These are phyloP conservation scores for Chymomyza procnemis DNA, from an alignment of 2,888 invertebrate genomes.

Conservation along the genomic window DNA sequence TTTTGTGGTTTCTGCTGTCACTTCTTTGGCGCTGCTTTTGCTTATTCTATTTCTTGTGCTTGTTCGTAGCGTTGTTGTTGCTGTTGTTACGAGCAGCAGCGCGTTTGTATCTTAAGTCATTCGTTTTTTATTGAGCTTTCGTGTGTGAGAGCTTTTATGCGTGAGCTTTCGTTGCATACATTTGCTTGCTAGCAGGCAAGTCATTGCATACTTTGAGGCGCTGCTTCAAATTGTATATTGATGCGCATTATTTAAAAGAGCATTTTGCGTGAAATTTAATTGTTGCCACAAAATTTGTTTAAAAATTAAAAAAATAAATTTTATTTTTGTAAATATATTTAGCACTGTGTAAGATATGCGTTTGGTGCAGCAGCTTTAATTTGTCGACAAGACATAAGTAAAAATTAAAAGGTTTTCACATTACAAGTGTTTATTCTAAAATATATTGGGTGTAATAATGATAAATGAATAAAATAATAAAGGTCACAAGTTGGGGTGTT, in stretches of 20 bases:
- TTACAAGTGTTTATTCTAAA: too few relatives aligned
- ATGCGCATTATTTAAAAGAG: background rate
- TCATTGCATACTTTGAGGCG: background rate
- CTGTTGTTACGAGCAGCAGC: constrained; percentile 18
- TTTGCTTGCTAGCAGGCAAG: background rate
- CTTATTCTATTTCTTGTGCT: constrained; percentile 27
- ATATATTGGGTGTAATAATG: too few relatives aligned
- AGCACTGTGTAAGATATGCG: too few relatives aligned
- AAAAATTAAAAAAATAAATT: too few relatives aligned
- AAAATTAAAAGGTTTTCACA: too few relatives aligned
- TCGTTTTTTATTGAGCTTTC: constrained; percentile 65
- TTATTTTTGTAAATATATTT: too few relatives aligned
- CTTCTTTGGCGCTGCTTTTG: background rate
- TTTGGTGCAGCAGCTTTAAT: too few relatives aligned
- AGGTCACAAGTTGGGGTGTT: too few relatives aligned
- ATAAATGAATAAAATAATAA: too few relatives aligned
- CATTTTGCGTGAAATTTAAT: background rate
- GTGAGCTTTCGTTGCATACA: background rate
- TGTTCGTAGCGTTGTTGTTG: constrained; percentile 15
- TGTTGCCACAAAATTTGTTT: too few relatives aligned
- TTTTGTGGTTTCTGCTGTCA: constrained; percentile 18
- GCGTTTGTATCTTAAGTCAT: constrained; percentile 65
- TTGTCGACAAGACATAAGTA: too few relatives aligned
- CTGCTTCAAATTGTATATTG: background rate
- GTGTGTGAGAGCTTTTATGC: constrained; percentile 35